A percentile compares a stretch with the other conserved stretches of the same genome.
Evolutionary conservation across 2,888 invertebrate genomes (phyloP).

Genomic region (Dolichopus griseipennis): DNA sequence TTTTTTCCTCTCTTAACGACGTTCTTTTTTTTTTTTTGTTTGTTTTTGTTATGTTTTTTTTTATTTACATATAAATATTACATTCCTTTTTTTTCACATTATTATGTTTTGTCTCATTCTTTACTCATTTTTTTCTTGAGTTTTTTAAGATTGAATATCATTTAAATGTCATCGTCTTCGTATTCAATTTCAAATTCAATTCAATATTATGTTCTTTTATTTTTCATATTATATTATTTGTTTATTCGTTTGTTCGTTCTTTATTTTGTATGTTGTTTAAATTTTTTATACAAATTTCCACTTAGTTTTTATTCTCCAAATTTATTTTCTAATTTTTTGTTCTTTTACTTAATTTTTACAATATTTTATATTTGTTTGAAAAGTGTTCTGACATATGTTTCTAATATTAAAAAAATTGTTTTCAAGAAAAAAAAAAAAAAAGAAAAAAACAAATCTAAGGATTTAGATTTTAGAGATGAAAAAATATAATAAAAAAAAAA

Average conservation of each 20-base stretch:
- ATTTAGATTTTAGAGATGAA: too few relatives aligned
- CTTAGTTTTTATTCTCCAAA: too few relatives aligned
- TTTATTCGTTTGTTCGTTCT: not conserved
- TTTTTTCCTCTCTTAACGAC: too few relatives aligned
- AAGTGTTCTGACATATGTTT: not conserved
- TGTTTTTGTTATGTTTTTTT: not conserved
- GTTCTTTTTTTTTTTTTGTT: too few relatives aligned
- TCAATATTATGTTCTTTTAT: not conserved
- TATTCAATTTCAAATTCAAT: not conserved
- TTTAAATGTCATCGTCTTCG: not conserved
- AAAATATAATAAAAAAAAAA: too few relatives aligned
- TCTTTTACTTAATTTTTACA: not conserved
- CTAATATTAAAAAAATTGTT: too few relatives aligned
- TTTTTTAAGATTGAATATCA: not conserved
- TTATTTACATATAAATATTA: not conserved
- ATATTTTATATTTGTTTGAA: not conserved
- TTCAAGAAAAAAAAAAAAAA: too few relatives aligned
- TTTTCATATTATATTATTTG: not conserved
- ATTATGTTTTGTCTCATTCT: too few relatives aligned
- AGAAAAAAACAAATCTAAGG: too few relatives aligned
- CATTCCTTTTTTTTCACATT: not conserved
- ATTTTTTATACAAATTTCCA: too few relatives aligned
- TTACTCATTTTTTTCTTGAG: too few relatives aligned
- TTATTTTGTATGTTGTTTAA: not conserved
- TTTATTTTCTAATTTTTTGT: not conserved